These are phyloP conservation scores for Heliconius melpomene DNA, from an alignment of 1,140 invertebrate genomes.

Conservation along the genomic window DNA sequence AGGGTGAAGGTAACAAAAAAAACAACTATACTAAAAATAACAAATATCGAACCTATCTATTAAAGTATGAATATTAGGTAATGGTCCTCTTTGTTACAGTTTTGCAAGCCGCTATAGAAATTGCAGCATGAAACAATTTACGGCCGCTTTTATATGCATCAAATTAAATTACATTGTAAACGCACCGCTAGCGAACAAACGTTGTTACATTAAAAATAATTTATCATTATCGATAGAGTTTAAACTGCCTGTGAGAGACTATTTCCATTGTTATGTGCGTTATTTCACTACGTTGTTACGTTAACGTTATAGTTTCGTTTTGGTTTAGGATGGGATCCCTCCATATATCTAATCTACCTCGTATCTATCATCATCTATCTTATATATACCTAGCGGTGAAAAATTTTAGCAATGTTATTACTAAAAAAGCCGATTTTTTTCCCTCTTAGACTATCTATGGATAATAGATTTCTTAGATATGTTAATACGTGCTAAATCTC, in stretches of 20 bases:
- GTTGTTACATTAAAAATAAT: constrained; percentile 6
- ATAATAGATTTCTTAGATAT: too few relatives aligned
- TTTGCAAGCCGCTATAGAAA: background rate
- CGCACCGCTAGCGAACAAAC: background rate
- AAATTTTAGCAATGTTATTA: too few relatives aligned
- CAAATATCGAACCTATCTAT: background rate
- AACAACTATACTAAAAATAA: background rate
- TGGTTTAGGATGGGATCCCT: background rate
- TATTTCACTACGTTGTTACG: too few relatives aligned
- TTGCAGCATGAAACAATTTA: background rate
- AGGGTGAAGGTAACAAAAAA: background rate
- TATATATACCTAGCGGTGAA: too few relatives aligned
- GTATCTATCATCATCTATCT: too few relatives aligned
- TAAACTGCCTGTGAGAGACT: background rate
- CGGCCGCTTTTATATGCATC: background rate
- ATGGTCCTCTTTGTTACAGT: background rate
- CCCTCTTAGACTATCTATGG: too few relatives aligned
- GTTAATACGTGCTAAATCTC: too few relatives aligned
- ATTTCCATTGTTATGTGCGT: background rate
- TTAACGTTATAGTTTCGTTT: background rate
- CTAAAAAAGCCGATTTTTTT: too few relatives aligned
- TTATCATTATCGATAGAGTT: constrained; percentile 1
- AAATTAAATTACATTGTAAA: constrained; percentile 4
- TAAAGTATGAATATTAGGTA: background rate
- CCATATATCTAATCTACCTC: too few relatives aligned